phyloP scores from a whole-genome alignment of 1,140 invertebrate genomes.

The Coenobita brevimanus region DNA sequence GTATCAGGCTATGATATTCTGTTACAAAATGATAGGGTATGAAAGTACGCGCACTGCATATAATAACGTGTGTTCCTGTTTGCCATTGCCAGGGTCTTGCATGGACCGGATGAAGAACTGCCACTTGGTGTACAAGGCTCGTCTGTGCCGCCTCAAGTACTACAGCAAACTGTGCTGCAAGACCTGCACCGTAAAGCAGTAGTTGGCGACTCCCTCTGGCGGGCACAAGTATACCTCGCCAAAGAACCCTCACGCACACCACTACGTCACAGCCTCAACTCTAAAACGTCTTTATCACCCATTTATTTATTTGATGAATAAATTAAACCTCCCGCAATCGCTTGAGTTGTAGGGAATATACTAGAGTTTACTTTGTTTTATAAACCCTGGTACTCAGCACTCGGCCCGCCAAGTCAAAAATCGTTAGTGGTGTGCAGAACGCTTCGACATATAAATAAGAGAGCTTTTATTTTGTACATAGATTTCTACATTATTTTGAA shows the following conservation, averaged over 20 bases:
- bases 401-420: too few relatives aligned
- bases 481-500: too few relatives aligned
- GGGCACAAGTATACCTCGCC: not conserved
- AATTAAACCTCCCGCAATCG: too few relatives aligned
- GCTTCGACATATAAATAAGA: too few relatives aligned
- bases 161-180: constrained; percentile 73
- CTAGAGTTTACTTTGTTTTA: too few relatives aligned
- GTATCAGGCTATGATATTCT: too few relatives aligned
- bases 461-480: too few relatives aligned
- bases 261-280: not conserved
- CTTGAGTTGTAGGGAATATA: too few relatives aligned
- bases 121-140: constrained; percentile 71
- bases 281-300: too few relatives aligned
- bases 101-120: constrained; percentile 72
- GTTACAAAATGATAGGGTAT: not conserved
- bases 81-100: constrained; percentile 67
- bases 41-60: not conserved
- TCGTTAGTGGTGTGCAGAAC: too few relatives aligned
- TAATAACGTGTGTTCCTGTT: not conserved
- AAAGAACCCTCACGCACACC: not conserved
- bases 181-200: constrained; percentile 67
- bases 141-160: constrained; percentile 72
- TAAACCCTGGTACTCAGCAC: too few relatives aligned
- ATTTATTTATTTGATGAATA: too few relatives aligned
- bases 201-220: not conserved